phyloP scores from a whole-genome alignment of 2,797 vertebrate species.

The Manis javanica region DNA sequence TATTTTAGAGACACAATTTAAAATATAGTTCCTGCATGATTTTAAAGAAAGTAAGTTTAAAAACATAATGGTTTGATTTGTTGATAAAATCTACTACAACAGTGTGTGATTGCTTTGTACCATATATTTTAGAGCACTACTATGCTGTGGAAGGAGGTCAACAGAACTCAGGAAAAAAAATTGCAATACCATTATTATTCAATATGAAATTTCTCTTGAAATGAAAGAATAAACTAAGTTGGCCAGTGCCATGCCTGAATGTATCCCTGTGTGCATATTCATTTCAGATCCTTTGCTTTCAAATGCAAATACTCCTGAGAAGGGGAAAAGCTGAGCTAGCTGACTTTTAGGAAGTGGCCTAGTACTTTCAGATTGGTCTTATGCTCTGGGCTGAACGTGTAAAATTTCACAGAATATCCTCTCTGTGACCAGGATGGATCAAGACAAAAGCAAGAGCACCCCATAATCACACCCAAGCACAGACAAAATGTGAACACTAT shows the following conservation, averaged over 20 bases:
- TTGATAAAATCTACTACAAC: not conserved
- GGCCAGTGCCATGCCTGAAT: not conserved
- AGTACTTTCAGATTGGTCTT: not conserved
- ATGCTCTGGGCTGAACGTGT: not conserved
- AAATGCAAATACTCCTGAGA: not conserved
- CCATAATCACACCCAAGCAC: no score
- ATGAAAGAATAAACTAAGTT: not conserved
- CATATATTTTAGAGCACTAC: not conserved
- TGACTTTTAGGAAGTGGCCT: not conserved
- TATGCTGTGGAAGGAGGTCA: not conserved
- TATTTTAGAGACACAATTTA: not conserved
- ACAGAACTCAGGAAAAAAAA: not conserved
- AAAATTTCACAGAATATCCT: not conserved
- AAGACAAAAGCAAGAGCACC: no score
- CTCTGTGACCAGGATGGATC: no score
- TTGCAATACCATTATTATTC: not conserved
- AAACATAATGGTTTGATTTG: not conserved
- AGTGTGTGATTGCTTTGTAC: not conserved
- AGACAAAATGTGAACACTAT: no score
- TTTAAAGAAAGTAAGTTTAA: not conserved
- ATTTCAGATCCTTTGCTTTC: not conserved
- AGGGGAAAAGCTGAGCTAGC: not conserved
- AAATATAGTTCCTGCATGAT: not conserved
- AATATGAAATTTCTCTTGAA: not conserved
- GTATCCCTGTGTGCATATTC: not conserved